Evolutionary conservation across 2,888 invertebrate genomes (phyloP).

Genomic region (Oscheius onirici): DNA sequence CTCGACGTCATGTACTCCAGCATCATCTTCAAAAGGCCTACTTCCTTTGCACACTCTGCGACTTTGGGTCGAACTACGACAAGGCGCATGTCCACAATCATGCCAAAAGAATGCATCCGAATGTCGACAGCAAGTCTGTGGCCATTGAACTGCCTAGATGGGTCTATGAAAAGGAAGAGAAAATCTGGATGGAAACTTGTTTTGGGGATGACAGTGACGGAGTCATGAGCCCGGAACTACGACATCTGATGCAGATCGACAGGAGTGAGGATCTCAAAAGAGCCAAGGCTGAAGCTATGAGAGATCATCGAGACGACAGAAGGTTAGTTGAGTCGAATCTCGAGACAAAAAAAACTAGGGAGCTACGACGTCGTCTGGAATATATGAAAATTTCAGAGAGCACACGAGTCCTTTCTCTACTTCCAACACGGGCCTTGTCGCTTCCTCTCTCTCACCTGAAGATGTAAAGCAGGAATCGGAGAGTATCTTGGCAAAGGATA

Average conservation of each 20-base stretch:
- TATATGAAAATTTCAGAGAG: too few species aligned
- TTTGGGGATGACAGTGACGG: constrained; percentile 3
- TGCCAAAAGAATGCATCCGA: not conserved
- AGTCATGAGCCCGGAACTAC: not conserved
- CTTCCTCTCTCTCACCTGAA: too few species aligned
- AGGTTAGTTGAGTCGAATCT: too few species aligned
- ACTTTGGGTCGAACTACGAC: constrained; percentile 15
- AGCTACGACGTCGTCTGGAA: too few species aligned
- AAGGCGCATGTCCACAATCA: constrained; percentile 15
- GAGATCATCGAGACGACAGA: too few species aligned
- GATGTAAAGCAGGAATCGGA: too few species aligned
- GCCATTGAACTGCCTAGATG: not conserved
- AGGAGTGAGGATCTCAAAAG: not conserved
- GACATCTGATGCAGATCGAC: not conserved
- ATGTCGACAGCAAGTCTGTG: not conserved
- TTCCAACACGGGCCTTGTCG: too few species aligned
- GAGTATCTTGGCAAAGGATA: too few species aligned
- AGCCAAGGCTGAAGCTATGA: not conserved
- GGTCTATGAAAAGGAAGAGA: constrained; percentile 2
- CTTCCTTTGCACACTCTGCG: constrained; percentile 7
- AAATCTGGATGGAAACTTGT: not conserved
- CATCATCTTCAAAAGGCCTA: not conserved
- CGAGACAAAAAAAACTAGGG: too few species aligned
- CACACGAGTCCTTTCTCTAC: too few species aligned
- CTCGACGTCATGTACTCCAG: constrained; percentile 14